Conservation (phyloP, 2,797 vertebrate species). For the Spinus olivaceus region DNA sequence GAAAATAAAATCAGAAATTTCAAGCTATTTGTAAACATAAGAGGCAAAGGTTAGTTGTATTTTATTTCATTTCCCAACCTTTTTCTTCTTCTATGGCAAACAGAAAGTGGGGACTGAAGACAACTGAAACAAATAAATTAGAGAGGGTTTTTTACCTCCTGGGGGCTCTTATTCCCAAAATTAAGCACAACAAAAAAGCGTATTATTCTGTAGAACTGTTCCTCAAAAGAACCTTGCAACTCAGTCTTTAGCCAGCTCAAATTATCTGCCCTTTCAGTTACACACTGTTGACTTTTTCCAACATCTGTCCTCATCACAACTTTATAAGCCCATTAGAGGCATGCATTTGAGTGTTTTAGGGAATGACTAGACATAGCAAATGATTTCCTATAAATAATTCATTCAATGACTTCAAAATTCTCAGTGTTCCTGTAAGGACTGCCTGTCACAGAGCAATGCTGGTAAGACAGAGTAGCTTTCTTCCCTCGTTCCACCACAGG, state of each 20-base stretch:
- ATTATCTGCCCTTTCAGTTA: neutral
- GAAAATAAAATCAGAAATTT: neutral
- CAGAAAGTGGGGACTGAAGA: neutral
- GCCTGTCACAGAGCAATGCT: neutral
- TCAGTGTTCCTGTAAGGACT: conserved; percentile 14
- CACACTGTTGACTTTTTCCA: neutral
- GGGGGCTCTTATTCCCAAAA: neutral
- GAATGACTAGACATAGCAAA: conserved; percentile 50
- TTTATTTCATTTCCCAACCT: neutral
- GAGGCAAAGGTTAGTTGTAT: neutral
- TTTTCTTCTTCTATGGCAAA: neutral
- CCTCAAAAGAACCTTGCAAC: neutral
- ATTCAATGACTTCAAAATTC: conserved; percentile 36
- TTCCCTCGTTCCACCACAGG: neutral
- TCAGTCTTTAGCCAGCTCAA: neutral
- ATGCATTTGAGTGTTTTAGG: conserved; percentile 31
- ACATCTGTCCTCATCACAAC: neutral
- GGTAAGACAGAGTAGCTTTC: conserved; percentile 1
- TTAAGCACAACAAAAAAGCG: neutral
- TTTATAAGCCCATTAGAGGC: conserved; percentile 55
- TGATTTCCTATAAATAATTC: conserved; percentile 52
- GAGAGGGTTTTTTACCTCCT: neutral
- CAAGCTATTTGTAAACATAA: neutral
- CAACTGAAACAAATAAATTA: neutral
- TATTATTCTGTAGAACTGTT: neutral